Evolutionary conservation across 2,113 vertebrate species (phyloP).

Genomic region (Lampris megalopsis): DNA sequence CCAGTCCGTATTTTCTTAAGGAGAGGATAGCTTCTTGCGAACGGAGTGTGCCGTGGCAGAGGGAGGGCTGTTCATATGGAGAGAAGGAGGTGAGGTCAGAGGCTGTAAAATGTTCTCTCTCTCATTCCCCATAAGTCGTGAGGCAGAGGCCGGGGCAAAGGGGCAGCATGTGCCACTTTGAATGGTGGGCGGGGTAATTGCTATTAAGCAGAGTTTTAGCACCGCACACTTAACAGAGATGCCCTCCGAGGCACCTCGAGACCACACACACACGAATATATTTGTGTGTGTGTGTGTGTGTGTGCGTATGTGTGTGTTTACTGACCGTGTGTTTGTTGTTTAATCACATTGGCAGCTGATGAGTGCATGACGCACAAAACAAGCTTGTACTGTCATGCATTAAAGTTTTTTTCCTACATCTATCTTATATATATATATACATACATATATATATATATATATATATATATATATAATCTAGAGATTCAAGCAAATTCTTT

Average conservation of each 20-base stretch:
- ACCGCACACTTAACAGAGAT: conserved; percentile 18
- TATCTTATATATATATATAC: too few species aligned
- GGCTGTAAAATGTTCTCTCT: conserved; percentile 65
- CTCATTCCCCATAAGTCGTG: conserved; percentile 54
- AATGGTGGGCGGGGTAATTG: conserved; percentile 78
- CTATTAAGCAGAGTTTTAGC: conserved; percentile 65
- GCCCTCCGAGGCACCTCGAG: conserved; percentile 14
- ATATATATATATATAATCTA: too few species aligned
- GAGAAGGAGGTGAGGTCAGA: conserved; percentile 62
- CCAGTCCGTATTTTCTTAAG: conserved; percentile 55
- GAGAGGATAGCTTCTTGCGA: conserved; percentile 33
- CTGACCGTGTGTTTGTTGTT: too few species aligned
- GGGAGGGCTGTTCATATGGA: conserved; percentile 65
- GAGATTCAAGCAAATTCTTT: too few species aligned
- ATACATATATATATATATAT: too few species aligned
- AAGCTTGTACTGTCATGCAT: too few species aligned
- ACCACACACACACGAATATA: conserved; percentile 53
- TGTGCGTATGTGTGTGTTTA: too few species aligned
- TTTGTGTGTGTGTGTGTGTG: too few species aligned
- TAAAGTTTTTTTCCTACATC: too few species aligned
- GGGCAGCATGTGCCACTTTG: conserved; percentile 65
- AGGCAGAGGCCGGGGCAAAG: conserved; percentile 30
- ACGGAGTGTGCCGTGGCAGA: conserved; percentile 62
- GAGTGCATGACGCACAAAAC: too few species aligned
- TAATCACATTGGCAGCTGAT: too few species aligned